A percentile compares a stretch with the other conserved stretches of the same genome.
These are phyloP conservation scores for Drosophila fulvimacula DNA, from an alignment of 2,888 invertebrate genomes.

Conservation along the genomic window DNA sequence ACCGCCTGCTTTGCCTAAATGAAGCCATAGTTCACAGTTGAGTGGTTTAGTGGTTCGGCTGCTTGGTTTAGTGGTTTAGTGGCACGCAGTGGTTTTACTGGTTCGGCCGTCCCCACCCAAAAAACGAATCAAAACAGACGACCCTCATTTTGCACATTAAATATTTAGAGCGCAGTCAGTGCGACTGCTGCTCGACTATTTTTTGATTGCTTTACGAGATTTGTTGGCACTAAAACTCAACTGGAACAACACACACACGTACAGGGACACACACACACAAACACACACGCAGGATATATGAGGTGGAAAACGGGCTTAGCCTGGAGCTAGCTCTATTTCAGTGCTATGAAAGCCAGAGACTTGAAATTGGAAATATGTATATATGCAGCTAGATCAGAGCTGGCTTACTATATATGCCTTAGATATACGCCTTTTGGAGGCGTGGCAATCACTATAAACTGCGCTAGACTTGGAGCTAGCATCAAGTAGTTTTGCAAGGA, in stretches of 20 bases:
- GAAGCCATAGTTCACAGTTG: constrained; percentile 32
- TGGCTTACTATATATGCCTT: background rate
- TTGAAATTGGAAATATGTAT: background rate
- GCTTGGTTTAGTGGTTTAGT: background rate
- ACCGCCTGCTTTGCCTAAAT: constrained; percentile 36
- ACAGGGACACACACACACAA: background rate
- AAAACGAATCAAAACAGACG: constrained; percentile 11
- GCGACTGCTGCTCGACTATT: constrained; percentile 5
- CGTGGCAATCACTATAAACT: background rate
- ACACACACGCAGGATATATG: background rate
- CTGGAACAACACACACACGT: background rate
- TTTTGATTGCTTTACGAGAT: constrained; percentile 65
- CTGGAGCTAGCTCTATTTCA: background rate
- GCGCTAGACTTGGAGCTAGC: background rate
- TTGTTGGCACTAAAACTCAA: constrained; percentile 17
- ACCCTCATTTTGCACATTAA: constrained; percentile 54
- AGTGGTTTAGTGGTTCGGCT: background rate
- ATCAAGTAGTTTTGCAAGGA: background rate
- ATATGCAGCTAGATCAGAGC: background rate
- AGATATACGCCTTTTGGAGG: background rate
- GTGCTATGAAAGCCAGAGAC: background rate
- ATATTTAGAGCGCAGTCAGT: constrained; percentile 49
- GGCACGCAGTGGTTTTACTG: background rate
- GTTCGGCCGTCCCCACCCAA: background rate
- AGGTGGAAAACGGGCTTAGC: background rate